phyloP scores from a whole-genome alignment of 2,797 vertebrate genomes.

The Darevskia mixta region DNA sequence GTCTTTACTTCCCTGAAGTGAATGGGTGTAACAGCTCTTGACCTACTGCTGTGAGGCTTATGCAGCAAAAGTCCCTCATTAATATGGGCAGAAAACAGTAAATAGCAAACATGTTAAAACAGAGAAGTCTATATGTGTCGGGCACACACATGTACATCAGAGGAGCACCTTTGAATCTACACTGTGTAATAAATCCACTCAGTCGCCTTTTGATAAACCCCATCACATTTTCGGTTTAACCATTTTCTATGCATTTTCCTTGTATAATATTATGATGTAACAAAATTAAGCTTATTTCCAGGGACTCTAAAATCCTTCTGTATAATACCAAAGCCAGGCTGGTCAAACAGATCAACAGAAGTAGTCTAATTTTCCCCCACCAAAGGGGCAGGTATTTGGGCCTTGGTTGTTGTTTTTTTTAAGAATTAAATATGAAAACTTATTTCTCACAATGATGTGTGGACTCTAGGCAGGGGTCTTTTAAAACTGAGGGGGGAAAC shows the following conservation, averaged over 20 bases:
- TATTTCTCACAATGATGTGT: background rate
- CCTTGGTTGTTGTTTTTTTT: conserved; percentile 28
- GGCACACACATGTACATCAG: background rate
- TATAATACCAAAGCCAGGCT: conserved; percentile 20
- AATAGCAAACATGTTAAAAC: conserved; percentile 15
- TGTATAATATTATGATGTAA: conserved; percentile 49
- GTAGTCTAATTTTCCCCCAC: conserved; percentile 47
- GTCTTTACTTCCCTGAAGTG: background rate
- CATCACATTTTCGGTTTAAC: conserved; percentile 19
- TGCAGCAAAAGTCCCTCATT: background rate
- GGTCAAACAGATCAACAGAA: conserved; percentile 30
- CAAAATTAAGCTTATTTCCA: conserved; percentile 34
- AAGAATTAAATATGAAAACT: conserved; percentile 35
- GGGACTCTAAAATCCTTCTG: conserved; percentile 31
- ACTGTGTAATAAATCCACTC: background rate
- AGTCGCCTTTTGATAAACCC: background rate
- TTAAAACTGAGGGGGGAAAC: conserved; percentile 20
- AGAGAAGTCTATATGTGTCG: background rate
- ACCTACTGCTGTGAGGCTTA: background rate
- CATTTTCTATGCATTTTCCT: conserved; percentile 30
- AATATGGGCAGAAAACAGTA: background rate
- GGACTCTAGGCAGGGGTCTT: background rate
- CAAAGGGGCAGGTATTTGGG: conserved; percentile 42
- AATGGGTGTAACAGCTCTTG: background rate
- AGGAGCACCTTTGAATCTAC: background rate